These are phyloP conservation scores for Furcula furcula DNA, from an alignment of 2,888 invertebrate species.

Conservation along the genomic window DNA sequence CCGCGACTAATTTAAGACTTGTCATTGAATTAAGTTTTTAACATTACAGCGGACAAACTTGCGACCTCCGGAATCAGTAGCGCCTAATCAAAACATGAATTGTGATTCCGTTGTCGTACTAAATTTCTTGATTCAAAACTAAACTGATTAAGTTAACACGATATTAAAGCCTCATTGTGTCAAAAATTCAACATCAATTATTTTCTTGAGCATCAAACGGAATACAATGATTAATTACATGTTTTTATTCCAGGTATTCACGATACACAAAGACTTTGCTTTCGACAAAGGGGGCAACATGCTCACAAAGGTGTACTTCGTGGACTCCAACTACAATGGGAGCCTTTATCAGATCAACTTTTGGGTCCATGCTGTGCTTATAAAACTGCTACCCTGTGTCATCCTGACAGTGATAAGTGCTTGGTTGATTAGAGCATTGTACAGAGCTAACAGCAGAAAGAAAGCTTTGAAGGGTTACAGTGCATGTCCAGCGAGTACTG, in stretches of 20 bases:
- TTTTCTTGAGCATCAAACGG: too few relatives aligned
- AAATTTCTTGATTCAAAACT: too few relatives aligned
- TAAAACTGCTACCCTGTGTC: conserved; percentile 90
- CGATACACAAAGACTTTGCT: conserved; percentile 54
- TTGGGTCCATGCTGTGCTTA: conserved; percentile 90
- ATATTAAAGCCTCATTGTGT: too few relatives aligned
- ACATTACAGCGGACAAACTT: too few relatives aligned
- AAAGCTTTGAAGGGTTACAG: conserved; percentile 79
- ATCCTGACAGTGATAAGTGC: conserved; percentile 88
- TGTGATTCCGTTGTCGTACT: too few relatives aligned
- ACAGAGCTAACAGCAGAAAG: conserved; percentile 85
- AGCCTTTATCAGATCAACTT: conserved; percentile 87
- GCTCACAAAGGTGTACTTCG: conserved; percentile 67
- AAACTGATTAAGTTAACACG: too few relatives aligned
- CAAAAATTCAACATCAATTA: too few relatives aligned
- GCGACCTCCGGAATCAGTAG: too few relatives aligned
- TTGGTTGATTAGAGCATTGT: conserved; percentile 87
- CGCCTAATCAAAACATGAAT: too few relatives aligned
- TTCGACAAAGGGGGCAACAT: conserved; percentile 56
- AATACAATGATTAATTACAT: conserved; percentile 1
- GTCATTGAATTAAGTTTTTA: too few relatives aligned
- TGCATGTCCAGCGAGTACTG: conserved; percentile 61
- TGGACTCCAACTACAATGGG: conserved; percentile 80
- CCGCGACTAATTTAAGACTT: too few relatives aligned
- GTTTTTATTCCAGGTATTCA: conserved; percentile 62